phyloP scores from a whole-genome alignment of 1,140 invertebrate species.

The Saccostrea cuccullata region DNA sequence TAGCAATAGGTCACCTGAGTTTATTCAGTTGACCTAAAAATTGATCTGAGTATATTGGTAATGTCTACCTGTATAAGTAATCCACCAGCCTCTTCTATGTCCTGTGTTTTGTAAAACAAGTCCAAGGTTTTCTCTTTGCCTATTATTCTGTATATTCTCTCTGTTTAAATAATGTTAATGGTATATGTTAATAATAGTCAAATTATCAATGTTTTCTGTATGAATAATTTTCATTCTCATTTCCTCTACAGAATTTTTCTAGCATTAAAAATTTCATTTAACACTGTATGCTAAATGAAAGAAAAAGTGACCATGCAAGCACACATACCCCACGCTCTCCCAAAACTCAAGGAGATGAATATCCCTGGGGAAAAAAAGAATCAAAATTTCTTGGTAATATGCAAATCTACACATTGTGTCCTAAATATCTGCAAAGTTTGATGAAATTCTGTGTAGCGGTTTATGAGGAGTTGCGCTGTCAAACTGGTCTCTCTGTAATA shows the following conservation, averaged over 20 bases:
- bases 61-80: constrained; percentile 87
- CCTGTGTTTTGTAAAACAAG: constrained; percentile 88
- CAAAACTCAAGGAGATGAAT: no score
- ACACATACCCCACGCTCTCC: no score
- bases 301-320: no score
- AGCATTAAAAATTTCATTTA: neutral
- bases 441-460: no score
- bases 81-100: constrained; percentile 89
- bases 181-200: neutral
- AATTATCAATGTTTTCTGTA: neutral
- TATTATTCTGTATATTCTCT: constrained; percentile 84
- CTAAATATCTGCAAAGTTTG: no score
- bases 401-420: no score
- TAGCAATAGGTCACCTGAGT: no score
- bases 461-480: no score
- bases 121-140: constrained; percentile 87
- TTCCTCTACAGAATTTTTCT: neutral
- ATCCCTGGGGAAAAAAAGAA: no score
- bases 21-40: no score
- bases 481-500: no score
- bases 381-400: no score
- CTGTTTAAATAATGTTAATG: constrained; percentile 80
- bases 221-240: neutral
- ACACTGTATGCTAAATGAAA: neutral
- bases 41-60: neutral